Conservation (phyloP, 2,888 invertebrate species). For the Syrista parreyssii region DNA sequence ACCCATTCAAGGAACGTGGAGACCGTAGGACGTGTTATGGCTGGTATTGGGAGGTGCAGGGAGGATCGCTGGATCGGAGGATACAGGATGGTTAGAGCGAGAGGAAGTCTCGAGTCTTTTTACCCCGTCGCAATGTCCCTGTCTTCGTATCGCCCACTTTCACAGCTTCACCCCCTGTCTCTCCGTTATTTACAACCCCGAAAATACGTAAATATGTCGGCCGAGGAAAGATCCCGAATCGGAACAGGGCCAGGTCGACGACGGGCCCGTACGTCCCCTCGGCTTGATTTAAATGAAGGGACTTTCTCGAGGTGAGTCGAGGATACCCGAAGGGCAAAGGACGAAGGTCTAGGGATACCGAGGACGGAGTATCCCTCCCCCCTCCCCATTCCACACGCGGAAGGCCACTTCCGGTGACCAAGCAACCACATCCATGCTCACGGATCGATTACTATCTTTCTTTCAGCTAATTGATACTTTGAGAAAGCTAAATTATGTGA, state of each 20-base stretch:
- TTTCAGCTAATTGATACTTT: background rate
- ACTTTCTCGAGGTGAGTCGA: background rate
- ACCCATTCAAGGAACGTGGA: background rate
- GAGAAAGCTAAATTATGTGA: background rate
- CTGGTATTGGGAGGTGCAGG: background rate
- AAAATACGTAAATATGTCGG: slow-evolving; percentile 20
- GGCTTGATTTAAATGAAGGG: slow-evolving; percentile 2
- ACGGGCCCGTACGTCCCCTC: background rate
- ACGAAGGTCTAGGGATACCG: background rate
- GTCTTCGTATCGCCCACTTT: background rate
- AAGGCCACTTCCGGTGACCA: background rate
- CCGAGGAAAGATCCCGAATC: slow-evolving; percentile 8
- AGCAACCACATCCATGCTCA: background rate
- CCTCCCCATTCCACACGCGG: background rate
- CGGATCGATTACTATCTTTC: background rate
- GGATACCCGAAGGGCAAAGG: background rate
- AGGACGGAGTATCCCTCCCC: background rate
- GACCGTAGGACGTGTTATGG: background rate
- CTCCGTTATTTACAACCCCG: slow-evolving; percentile 8
- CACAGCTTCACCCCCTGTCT: slow-evolving; percentile 2
- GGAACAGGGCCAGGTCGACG: background rate
- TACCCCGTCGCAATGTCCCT: slow-evolving; percentile 1
- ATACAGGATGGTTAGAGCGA: background rate
- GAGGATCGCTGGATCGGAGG: background rate
- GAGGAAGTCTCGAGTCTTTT: background rate